phyloP scores from a whole-genome alignment of 2,797 vertebrate genomes.

The Ibycter americanus region DNA sequence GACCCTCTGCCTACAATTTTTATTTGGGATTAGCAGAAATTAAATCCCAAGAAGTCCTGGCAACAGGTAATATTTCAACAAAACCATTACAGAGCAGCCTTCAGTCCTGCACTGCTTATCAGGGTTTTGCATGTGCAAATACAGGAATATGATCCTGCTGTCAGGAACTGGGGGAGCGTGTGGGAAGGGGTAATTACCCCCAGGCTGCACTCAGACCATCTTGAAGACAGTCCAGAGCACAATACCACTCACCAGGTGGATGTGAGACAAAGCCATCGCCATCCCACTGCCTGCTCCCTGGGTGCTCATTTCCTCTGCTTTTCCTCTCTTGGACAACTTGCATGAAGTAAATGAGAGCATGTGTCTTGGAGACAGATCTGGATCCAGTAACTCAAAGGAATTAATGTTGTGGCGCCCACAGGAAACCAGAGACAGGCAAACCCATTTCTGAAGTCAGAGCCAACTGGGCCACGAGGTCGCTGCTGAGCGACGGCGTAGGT shows the following conservation, averaged over 20 bases:
- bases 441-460: not conserved
- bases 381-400: not conserved
- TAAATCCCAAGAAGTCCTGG: not conserved
- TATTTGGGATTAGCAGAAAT: not conserved
- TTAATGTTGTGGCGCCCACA: not conserved
- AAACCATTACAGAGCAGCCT: not conserved
- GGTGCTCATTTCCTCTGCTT: not conserved
- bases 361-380: not conserved
- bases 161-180: accelerated
- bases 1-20: not conserved
- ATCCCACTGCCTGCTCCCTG: not conserved
- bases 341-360: not conserved
- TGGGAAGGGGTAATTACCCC: not conserved
- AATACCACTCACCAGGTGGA: not conserved
- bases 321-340: not conserved
- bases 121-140: not conserved
- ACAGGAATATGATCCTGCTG: not conserved
- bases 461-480: not conserved
- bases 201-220: not conserved
- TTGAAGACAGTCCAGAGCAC: not conserved
- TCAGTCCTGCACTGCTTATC: not conserved
- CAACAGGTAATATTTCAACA: not conserved
- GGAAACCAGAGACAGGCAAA: not conserved
- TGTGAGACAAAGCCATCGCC: not conserved
- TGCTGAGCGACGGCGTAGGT: accelerated